Evolutionary conservation across 2,888 invertebrate species (phyloP), one percentile per base, ranked within the genome.

Genomic region (Diadegma fenestrale): DNA sequence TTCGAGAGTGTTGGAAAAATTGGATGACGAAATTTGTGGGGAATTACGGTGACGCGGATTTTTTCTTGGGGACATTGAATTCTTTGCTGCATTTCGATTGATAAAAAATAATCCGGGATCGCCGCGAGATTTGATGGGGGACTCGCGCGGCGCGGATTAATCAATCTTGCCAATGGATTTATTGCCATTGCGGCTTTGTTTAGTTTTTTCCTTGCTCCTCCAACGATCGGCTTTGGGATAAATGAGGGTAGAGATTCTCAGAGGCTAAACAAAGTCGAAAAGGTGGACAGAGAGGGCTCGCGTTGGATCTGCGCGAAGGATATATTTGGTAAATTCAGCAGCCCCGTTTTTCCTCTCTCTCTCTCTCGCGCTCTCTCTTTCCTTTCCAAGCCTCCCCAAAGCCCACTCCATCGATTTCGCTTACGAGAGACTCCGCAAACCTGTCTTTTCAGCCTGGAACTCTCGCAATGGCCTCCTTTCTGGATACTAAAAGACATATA

Each of bases 371-470:
- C 66, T 43, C 7, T 33, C 22, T 26, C 3, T 17, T 30, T 8
- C 45, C 80, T 80, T 54, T 61, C 12, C 48, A 76, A 83, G 80
- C 63, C 54, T 54, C 54, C n/a, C 22, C 14, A 58, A 58, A 58
- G 26, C 58, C 5, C 78, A 69, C 75, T 81, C 86, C 86, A 86
- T 86, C 86, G 86, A 84, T 86, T 84, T 51, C 80, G 78, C 72
- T 86, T 81, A 81, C 69, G 66, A 61, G 12, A 30, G 83, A 82
- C 82, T 86, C 72, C 37, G 14, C 80, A 37, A 43, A 10, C 75
- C 54, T 43, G 54, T 77, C 61, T 22, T 19, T 30, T 37, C 43
- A 87, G 71, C 79, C 80, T 51, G 48, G 68, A 61, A 45, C 30
- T 45, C 80, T 14, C 22, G 19, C 71, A 72, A 58, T 61, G 84